Conservation (phyloP, 2,797 vertebrate genomes). For the Eulemur albifrons region DNA sequence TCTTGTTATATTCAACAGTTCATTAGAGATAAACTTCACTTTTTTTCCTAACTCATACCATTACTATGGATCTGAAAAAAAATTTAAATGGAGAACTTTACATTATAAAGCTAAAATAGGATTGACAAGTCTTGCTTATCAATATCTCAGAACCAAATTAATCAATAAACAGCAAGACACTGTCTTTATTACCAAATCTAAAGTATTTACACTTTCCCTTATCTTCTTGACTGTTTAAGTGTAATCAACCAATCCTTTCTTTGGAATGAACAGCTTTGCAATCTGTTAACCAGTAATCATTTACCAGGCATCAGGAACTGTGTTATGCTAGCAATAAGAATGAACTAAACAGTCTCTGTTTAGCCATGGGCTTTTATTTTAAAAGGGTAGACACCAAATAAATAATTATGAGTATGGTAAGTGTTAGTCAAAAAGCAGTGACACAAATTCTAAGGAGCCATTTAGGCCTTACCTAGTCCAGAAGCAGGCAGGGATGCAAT, state of each 20-base stretch:
- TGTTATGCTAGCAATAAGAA: neutral
- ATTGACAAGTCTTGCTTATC: neutral
- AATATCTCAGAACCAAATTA: neutral
- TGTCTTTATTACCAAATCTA: neutral
- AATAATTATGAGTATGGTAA: neutral
- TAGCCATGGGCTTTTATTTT: neutral
- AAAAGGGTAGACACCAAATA: neutral
- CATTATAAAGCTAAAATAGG: slow-evolving; percentile 8
- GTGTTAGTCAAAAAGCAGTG: neutral
- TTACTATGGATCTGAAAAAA: neutral
- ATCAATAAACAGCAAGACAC: neutral
- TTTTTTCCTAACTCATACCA: neutral
- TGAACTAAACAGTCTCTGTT: neutral
- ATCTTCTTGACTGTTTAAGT: neutral
- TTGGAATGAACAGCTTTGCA: neutral
- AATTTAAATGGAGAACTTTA: neutral
- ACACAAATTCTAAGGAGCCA: neutral
- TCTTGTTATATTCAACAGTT: neutral
- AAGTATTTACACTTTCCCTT: slow-evolving; percentile 2
- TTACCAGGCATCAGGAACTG: neutral
- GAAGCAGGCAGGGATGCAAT: neutral
- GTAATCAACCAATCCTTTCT: neutral
- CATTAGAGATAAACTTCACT: neutral
- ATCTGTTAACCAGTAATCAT: neutral
- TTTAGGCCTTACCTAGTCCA: neutral